Base-by-base conservation (phyloP, 2,888 invertebrate genomes). In the Athripsodes cinereus region DNA sequence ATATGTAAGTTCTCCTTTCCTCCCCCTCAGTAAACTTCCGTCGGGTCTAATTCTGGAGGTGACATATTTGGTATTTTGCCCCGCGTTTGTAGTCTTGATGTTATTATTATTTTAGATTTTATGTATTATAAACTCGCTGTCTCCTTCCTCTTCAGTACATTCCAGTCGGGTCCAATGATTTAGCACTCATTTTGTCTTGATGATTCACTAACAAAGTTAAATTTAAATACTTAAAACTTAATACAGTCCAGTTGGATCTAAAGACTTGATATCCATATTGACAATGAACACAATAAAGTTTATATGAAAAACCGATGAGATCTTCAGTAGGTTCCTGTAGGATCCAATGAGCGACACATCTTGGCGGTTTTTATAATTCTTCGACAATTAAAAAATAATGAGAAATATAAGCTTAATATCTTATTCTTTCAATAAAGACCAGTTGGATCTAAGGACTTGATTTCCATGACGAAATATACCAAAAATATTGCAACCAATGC, bases 81-180 rank as follows among this genome's bases (percentile, higher is more conserved):
- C 13, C 8, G 13, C 26, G 26, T 26, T 26, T n/a, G n/a, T n/a
- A n/a, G n/a, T 31, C 31, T 31, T 31, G 31, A 31, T 31, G 31
- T 11, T 31, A 11, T 31, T 31, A 11, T n/a, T n/a, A n/a, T n/a
- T n/a, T n/a, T n/a, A n/a, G n/a, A n/a, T n/a, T n/a, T n/a, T 8
- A 31, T 31, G 8, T 6, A 31, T 11, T 50, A 21, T 19, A 40
- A 34, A n/a, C 26, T 51, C 35, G 26, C 52, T 47, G 20, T 21
- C 52, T 18, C 48, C 20, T 46, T 11, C 31, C 26, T 18, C 52
- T 52, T 56, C 61, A 62, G 47, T 62, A 62, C 49, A 59, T 52
- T 22, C 62, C 62, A 40, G 62, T 62, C 11, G 62, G 62, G 48
- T 62, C 62, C 26, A 62, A 50, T 18, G 58, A 50, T 52, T 60